A percentile compares a stretch with the other conserved stretches of the same genome.
phyloP scores from a whole-genome alignment of 2,113 vertebrate genomes.

The Choloepus hoffmanni region DNA sequence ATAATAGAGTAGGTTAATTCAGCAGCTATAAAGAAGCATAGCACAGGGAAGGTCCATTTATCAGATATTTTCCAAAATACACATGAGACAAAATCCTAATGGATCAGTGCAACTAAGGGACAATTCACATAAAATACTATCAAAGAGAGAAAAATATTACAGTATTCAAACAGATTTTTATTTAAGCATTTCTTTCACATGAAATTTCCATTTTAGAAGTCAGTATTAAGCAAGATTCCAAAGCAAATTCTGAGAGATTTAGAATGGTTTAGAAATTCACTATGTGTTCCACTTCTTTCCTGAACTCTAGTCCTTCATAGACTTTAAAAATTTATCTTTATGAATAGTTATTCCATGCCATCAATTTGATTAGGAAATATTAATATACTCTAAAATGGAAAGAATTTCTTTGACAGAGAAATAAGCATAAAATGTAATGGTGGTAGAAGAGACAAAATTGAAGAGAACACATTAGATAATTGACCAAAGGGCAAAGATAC shows the following conservation, averaged over 20 bases:
- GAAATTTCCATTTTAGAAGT: slow-evolving; percentile 28
- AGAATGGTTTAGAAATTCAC: neutral
- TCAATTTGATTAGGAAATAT: neutral
- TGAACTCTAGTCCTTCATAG: neutral
- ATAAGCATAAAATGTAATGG: neutral
- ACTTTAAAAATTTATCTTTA: neutral
- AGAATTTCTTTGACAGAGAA: neutral
- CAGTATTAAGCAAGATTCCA: neutral
- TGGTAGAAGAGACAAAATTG: neutral
- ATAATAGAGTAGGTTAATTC: neutral
- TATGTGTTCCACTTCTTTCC: neutral
- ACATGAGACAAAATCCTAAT: neutral
- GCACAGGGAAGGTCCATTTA: neutral
- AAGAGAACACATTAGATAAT: neutral
- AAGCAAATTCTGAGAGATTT: neutral
- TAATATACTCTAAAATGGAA: neutral
- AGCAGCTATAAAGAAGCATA: neutral
- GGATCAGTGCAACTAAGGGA: neutral
- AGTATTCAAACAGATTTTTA: neutral
- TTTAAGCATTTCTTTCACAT: neutral
- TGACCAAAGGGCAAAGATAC: neutral
- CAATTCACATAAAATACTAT: neutral
- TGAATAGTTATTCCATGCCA: neutral
- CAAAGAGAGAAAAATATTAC: neutral
- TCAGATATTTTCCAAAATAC: neutral